Percentiles rank a stretch among this genome's conserved stretches.
Evolutionary conservation across 2,888 invertebrate species (phyloP).

Genomic region (Hirudinaria manillensis): DNA sequence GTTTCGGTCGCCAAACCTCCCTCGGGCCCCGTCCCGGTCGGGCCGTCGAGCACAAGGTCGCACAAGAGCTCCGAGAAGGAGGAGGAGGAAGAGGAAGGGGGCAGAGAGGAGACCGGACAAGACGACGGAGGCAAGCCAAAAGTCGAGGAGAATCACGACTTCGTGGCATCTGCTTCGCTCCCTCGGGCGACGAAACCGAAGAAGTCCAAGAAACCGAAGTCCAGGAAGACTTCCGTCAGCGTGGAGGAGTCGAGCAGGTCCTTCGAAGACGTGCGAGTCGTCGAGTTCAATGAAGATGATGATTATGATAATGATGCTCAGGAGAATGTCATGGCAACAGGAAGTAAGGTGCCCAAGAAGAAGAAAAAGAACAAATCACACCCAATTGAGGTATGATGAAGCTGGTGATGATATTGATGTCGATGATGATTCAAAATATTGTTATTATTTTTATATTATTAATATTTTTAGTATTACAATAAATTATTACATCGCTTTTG

Average conservation of each 20-base stretch:
- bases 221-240: background rate
- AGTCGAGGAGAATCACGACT: background rate
- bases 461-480: background rate
- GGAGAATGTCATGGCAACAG: background rate
- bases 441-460: background rate
- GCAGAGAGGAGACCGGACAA: background rate
- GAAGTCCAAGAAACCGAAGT: slow-evolving; percentile 11
- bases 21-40: background rate
- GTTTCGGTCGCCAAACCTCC: too few relatives aligned
- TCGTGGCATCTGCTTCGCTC: background rate
- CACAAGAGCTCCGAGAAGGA: background rate
- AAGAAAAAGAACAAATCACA: slow-evolving; percentile 15
- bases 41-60: background rate
- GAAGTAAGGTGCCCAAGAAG: background rate
- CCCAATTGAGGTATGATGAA: slow-evolving; percentile 18
- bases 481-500: too few relatives aligned
- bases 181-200: slow-evolving; percentile 5
- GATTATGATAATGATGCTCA: background rate
- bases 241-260: background rate
- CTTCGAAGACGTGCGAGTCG: background rate
- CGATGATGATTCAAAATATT: background rate
- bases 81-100: background rate
- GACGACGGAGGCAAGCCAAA: background rate
- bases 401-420: background rate
- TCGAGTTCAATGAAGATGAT: too few relatives aligned